Percentiles rank a stretch among this genome's conserved stretches.
Conservation (phyloP, 2,888 invertebrate genomes). For the Caenorhabditis sp. region DNA sequence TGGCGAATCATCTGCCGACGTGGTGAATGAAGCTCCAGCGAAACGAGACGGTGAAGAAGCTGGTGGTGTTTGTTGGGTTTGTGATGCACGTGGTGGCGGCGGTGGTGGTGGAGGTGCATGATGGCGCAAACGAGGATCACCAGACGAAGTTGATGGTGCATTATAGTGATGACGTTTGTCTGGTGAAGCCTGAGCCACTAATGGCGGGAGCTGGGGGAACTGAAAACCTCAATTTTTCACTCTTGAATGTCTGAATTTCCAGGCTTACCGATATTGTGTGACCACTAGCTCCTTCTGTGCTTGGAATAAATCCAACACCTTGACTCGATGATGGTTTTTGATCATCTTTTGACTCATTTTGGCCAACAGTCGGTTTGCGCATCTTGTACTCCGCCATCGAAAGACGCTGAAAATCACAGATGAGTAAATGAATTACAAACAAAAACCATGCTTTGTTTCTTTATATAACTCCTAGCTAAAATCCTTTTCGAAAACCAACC, state of each 20-base stretch:
- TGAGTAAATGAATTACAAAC: too few species aligned
- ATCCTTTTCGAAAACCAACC: not conserved
- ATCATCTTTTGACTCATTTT: not conserved
- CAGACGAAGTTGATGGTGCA: not conserved
- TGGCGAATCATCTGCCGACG: not conserved
- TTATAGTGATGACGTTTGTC: not conserved
- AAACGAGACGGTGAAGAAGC: not conserved
- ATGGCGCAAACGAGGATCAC: not conserved
- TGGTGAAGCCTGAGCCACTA: not conserved
- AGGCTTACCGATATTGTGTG: not conserved
- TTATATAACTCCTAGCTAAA: too few species aligned
- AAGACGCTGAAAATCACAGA: not conserved
- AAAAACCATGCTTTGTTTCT: not conserved
- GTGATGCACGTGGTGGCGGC: not conserved
- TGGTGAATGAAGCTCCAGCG: not conserved
- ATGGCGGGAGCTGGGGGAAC: not conserved
- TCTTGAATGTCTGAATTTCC: too few species aligned
- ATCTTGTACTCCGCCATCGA: slow-evolving; percentile 18
- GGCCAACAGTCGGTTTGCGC: not conserved
- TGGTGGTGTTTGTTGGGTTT: not conserved
- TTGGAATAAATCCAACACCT: slow-evolving; percentile 30
- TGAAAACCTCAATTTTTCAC: too few species aligned
- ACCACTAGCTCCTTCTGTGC: slow-evolving; percentile 17
- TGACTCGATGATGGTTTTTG: not conserved
- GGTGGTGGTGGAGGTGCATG: not conserved